phyloP scores from a whole-genome alignment of 2,888 invertebrate genomes.

The Hirtodrosophila histrioides region DNA sequence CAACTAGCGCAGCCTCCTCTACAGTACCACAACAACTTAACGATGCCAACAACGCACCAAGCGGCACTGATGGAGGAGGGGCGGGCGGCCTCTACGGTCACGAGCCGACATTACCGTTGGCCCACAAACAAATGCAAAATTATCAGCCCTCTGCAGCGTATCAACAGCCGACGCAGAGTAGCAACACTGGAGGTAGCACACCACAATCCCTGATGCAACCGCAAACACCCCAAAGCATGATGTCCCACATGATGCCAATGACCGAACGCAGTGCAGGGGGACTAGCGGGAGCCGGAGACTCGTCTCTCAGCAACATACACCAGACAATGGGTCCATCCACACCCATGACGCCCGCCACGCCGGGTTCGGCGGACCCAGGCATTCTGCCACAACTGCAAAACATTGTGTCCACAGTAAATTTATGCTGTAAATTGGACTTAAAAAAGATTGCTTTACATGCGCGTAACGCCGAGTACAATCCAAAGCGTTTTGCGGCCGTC shows the following conservation, averaged over 20 bases:
- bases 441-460: slow-evolving; percentile 99
- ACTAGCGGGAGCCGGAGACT: slow-evolving; percentile 38
- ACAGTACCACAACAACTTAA: slow-evolving; percentile 39
- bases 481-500: slow-evolving; percentile 99
- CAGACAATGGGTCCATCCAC: slow-evolving; percentile 89
- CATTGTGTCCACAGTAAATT: slow-evolving; percentile 98
- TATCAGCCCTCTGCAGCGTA: slow-evolving; percentile 87
- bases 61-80: slow-evolving; percentile 52
- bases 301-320: slow-evolving; percentile 83
- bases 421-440: slow-evolving; percentile 96
- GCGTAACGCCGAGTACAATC: slow-evolving; percentile 99
- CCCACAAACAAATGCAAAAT: slow-evolving; percentile 90
- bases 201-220: slow-evolving; percentile 95
- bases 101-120: slow-evolving; percentile 84
- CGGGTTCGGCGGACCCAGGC: slow-evolving; percentile 95
- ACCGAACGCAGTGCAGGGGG: slow-evolving; percentile 78
- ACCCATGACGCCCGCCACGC: slow-evolving; percentile 95
- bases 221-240: slow-evolving; percentile 94
- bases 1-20: slow-evolving; percentile 59
- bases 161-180: slow-evolving; percentile 84
- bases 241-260: slow-evolving; percentile 91
- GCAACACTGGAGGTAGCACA: slow-evolving; percentile 84
- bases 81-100: slow-evolving; percentile 62
- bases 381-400: slow-evolving; percentile 94
- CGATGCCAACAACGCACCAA: slow-evolving; percentile 44